These are phyloP conservation scores for Anomalospiza imberbis DNA, from an alignment of 2,797 vertebrate genomes.

Conservation along the genomic window DNA sequence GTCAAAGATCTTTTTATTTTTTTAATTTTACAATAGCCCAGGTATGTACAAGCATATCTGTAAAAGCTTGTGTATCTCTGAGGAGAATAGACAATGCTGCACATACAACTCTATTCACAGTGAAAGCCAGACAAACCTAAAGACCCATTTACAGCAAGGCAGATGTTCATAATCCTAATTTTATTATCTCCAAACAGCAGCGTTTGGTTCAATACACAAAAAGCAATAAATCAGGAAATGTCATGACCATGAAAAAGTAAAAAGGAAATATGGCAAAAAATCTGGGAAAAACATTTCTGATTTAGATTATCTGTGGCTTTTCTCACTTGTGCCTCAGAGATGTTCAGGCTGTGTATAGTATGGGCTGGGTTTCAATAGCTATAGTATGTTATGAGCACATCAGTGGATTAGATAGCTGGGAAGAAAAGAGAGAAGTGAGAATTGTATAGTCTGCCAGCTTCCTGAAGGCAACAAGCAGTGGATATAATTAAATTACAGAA, in stretches of 20 bases:
- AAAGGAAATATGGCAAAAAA: neutral
- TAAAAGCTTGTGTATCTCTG: neutral
- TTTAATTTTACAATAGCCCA: neutral
- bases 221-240: neutral
- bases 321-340: neutral
- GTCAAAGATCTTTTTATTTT: neutral
- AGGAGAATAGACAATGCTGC: neutral
- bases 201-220: neutral
- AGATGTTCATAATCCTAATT: neutral
- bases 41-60: neutral
- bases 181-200: neutral
- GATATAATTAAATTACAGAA: neutral
- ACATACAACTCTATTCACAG: neutral
- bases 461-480: neutral
- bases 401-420: neutral
- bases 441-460: neutral
- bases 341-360: neutral
- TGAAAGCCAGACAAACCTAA: neutral
- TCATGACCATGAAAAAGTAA: neutral
- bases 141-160: neutral
- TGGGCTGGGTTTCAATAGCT: neutral
- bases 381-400: neutral
- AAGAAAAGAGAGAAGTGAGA: neutral
- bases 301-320: neutral
- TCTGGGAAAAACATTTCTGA: neutral